Evolutionary conservation across 1,140 invertebrate species (phyloP), one percentile per base, ranked within the genome.

Genomic region (Lutraria rhynchaena): DNA sequence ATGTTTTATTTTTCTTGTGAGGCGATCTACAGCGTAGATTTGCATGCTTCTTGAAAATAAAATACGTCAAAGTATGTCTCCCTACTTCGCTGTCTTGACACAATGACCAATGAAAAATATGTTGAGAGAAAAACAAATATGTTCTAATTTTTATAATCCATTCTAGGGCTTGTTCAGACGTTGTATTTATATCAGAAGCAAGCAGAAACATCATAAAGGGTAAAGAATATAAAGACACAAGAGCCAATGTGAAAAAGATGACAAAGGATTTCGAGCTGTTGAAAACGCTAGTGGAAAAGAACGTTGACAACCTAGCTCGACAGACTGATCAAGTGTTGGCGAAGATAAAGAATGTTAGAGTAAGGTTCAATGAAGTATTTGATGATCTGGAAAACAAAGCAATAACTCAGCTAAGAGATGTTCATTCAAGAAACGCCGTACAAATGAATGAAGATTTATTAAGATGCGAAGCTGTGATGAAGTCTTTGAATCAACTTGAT

Each of bases 381-480:
- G 73, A 75, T n/a, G 41, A 75, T 17, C 57, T 75, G 31, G 73
- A 75, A 29, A 1, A 17, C 22, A 60, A 49, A 49, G 46, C 41
- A 33, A 44, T 44, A 0, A 31, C 19, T 0, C 57, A 61, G 22
- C 17, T 75, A 55, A 61, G 41, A 46, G 73, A 75, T 5, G 51
- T 75, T 29, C 58, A 75, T 27, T 44, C 73, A 2, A 57, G 73
- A 17, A 75, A 75, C 57, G 46, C 58, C 22, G 55, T 75, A 13
- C 73, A 75, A 29, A 75, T 75, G 13, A 61, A 60, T 22, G 73
- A 75, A 60, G 73, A 75, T n/a, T 19, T 46, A 11, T 58, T 75
- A 17, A 37, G 73, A 49, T 75, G 73, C 22, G 73, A 75, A 29
- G 73, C 73, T 5, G 58, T 75, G 17, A 15, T 75, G 35, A 75